Evolutionary conservation across 2,888 invertebrate species (phyloP).

Genomic region (Tiliacea citrago): DNA sequence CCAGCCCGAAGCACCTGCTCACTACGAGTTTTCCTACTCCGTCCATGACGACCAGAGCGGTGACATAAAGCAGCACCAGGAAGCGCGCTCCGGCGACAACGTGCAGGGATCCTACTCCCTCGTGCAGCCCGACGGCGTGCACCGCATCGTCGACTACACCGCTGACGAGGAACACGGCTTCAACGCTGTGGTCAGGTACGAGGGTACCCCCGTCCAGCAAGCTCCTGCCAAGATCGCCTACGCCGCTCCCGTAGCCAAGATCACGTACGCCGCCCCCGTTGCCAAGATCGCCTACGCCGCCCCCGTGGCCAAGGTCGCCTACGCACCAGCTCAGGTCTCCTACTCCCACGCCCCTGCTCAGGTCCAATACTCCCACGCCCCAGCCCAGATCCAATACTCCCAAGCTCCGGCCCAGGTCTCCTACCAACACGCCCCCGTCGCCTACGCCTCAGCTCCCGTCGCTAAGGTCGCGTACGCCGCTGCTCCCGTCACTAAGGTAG

Average conservation of each 20-base stretch:
- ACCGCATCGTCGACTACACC: constrained; percentile 87
- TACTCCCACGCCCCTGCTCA: constrained; percentile 11
- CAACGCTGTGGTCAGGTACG: constrained; percentile 87
- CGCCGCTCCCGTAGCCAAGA: constrained; percentile 65
- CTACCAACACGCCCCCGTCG: constrained; percentile 73
- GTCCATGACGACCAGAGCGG: constrained; percentile 86
- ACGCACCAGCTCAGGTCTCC: constrained; percentile 19
- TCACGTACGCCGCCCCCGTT: constrained; percentile 71
- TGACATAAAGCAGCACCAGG: constrained; percentile 87
- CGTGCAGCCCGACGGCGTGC: constrained; percentile 86
- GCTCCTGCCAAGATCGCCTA: constrained; percentile 69
- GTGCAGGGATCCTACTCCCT: constrained; percentile 88
- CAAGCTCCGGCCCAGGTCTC: constrained; percentile 71
- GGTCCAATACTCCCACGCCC: constrained; percentile 48
- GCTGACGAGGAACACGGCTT: constrained; percentile 85
- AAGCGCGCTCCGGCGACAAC: constrained; percentile 83
- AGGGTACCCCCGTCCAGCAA: constrained; percentile 79
- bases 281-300: constrained; percentile 69
- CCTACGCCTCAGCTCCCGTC: constrained; percentile 73
- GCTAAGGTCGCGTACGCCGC: constrained; percentile 72
- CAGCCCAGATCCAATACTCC: constrained; percentile 66
- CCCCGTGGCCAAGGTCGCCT: constrained; percentile 57
- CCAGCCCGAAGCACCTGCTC: constrained; percentile 81
- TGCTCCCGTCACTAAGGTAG: constrained; percentile 66
- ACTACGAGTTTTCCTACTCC: constrained; percentile 86